These are phyloP conservation scores for Dicyrtomina minuta DNA, from an alignment of 2,888 invertebrate genomes.

Conservation along the genomic window DNA sequence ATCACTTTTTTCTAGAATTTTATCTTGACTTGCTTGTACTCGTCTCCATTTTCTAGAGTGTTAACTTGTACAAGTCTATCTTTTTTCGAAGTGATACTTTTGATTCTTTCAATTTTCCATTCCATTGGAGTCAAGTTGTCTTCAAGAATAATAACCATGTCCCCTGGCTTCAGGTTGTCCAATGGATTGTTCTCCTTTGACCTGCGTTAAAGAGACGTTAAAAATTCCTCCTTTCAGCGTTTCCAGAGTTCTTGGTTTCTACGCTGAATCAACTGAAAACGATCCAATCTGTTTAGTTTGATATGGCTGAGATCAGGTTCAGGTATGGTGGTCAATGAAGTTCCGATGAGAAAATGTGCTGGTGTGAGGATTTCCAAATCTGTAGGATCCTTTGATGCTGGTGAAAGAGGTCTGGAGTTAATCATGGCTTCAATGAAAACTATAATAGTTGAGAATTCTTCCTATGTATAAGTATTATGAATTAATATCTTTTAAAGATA, in stretches of 20 bases:
- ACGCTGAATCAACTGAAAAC: too few species aligned
- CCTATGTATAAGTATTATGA: conserved; percentile 33
- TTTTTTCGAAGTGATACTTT: conserved; percentile 30
- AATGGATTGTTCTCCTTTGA: conserved; percentile 12
- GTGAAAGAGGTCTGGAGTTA: conserved; percentile 51
- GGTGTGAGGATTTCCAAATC: conserved; percentile 52
- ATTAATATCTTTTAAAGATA: conserved; percentile 33
- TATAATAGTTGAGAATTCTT: conserved; percentile 41
- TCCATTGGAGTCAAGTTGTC: too few species aligned
- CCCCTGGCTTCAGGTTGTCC: background rate
- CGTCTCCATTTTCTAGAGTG: conserved; percentile 24
- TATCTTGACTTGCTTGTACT: too few species aligned
- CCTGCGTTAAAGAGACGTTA: conserved; percentile 12
- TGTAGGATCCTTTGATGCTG: conserved; percentile 47
- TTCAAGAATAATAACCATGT: too few species aligned
- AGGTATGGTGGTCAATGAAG: background rate
- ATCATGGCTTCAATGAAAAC: conserved; percentile 48
- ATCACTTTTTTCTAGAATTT: too few species aligned
- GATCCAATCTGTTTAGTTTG: too few species aligned
- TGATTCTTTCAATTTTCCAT: too few species aligned
- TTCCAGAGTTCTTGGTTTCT: too few species aligned
- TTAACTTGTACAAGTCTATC: conserved; percentile 33
- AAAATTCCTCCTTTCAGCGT: too few species aligned
- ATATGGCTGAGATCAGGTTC: background rate
- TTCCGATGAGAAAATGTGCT: conserved; percentile 38